Conservation (phyloP, 2,797 vertebrate species). For the Hoplostethus mediterraneus region DNA sequence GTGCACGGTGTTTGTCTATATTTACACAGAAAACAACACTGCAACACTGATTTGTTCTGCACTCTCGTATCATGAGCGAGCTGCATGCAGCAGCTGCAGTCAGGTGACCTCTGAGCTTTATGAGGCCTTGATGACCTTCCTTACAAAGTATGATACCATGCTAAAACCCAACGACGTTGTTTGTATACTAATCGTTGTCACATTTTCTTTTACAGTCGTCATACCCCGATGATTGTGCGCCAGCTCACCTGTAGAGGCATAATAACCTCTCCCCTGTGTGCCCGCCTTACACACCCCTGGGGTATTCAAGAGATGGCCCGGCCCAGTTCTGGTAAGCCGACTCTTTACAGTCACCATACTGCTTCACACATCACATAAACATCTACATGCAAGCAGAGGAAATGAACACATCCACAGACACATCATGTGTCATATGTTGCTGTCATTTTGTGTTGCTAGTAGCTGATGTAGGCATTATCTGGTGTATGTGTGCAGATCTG, state of each 20-base stretch:
- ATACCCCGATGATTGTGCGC: slow-evolving; percentile 69
- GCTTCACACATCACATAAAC: neutral
- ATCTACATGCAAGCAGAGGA: neutral
- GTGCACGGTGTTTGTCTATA: too few relatives aligned
- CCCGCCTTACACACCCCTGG: slow-evolving; percentile 38
- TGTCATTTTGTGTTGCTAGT: neutral
- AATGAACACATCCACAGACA: neutral
- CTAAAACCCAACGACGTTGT: neutral
- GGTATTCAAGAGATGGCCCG: slow-evolving; percentile 67
- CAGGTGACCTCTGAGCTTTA: slow-evolving; percentile 12
- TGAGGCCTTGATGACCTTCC: slow-evolving; percentile 2
- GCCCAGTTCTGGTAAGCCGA: slow-evolving; percentile 80
- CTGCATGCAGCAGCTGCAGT: too few relatives aligned
- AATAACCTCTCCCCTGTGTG: slow-evolving; percentile 50
- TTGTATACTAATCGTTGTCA: neutral
- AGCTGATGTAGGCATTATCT: neutral
- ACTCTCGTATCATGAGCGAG: too few relatives aligned
- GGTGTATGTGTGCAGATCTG: slow-evolving; percentile 81
- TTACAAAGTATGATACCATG: too few relatives aligned
- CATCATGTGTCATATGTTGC: neutral
- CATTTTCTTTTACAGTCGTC: slow-evolving; percentile 1
- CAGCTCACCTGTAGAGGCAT: slow-evolving; percentile 56
- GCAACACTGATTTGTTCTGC: too few relatives aligned
- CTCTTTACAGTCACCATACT: neutral
- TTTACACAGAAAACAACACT: too few relatives aligned